A percentile compares a stretch with the other conserved stretches of the same genome.
phyloP scores from a whole-genome alignment of 2,888 invertebrate species.

The Leptopterna dolabrata region DNA sequence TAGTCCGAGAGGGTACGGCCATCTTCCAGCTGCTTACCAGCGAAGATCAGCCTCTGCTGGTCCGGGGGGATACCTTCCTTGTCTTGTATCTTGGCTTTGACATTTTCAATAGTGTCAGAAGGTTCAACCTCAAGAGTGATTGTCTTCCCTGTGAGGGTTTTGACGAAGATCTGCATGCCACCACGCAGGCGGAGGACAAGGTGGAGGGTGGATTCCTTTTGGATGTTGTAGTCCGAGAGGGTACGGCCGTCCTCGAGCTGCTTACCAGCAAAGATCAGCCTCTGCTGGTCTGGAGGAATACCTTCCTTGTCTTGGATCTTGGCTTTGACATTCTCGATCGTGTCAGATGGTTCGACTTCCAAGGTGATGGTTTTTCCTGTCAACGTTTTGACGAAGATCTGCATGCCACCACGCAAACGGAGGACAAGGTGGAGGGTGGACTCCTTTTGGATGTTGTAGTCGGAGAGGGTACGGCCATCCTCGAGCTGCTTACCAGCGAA shows the following conservation, averaged over 20 bases:
- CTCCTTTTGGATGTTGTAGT: slow-evolving; percentile 75
- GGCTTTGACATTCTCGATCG: slow-evolving; percentile 34
- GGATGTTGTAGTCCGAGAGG: slow-evolving; percentile 69
- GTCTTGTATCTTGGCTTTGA: slow-evolving; percentile 69
- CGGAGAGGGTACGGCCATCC: slow-evolving; percentile 72
- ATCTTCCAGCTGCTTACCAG: slow-evolving; percentile 72
- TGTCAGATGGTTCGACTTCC: slow-evolving; percentile 69
- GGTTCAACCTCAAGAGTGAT: slow-evolving; percentile 71
- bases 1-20: slow-evolving; percentile 72
- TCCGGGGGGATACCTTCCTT: slow-evolving; percentile 68
- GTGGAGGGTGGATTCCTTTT: slow-evolving; percentile 44
- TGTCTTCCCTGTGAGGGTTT: slow-evolving; percentile 70
- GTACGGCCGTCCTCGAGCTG: slow-evolving; percentile 72
- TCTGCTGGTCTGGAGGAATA: slow-evolving; percentile 65
- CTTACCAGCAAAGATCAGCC: slow-evolving; percentile 70
- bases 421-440: slow-evolving; percentile 71
- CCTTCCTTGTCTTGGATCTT: slow-evolving; percentile 70
- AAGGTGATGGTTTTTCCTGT: slow-evolving; percentile 70
- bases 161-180: slow-evolving; percentile 73
- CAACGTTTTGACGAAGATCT: slow-evolving; percentile 71
- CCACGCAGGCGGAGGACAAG: slow-evolving; percentile 70
- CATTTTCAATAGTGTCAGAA: slow-evolving; percentile 74
- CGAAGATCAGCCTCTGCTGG: slow-evolving; percentile 72
- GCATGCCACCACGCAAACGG: slow-evolving; percentile 70
- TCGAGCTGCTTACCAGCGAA: slow-evolving; percentile 66